A percentile compares a stretch with the other conserved stretches of the same genome.
These are phyloP conservation scores for Pristionchus entomophagus DNA, from an alignment of 2,888 invertebrate species.

Conservation along the genomic window DNA sequence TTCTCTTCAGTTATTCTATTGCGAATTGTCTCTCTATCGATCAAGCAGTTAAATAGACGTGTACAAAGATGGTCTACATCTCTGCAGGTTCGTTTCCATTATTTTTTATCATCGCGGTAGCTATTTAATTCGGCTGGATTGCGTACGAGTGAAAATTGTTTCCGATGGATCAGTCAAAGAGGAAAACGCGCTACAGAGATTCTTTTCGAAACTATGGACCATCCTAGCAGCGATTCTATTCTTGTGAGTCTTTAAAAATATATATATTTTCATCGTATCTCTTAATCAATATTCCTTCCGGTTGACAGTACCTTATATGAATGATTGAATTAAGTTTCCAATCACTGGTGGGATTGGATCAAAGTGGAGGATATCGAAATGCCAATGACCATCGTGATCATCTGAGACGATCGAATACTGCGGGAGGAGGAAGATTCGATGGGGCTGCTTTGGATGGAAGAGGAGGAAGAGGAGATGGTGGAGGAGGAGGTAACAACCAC, in stretches of 20 bases:
- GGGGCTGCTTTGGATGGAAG: conserved; percentile 50
- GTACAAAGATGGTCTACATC: conserved; percentile 44
- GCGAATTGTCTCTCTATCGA: background rate
- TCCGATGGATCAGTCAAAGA: conserved; percentile 56
- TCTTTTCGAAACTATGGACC: conserved; percentile 52
- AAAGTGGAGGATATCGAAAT: conserved; percentile 24
- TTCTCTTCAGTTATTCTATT: conserved; percentile 25
- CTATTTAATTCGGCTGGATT: background rate
- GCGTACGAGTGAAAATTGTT: conserved; percentile 13
- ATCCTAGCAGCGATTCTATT: conserved; percentile 54
- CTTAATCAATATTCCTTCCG: too few relatives aligned
- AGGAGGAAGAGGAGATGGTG: conserved; percentile 50
- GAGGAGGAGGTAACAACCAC: background rate
- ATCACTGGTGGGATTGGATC: conserved; percentile 54
- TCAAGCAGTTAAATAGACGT: background rate
- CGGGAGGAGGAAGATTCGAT: conserved; percentile 45
- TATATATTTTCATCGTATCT: background rate
- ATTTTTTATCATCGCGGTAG: background rate
- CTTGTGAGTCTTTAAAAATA: conserved; percentile 52
- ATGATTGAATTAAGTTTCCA: conserved; percentile 54
- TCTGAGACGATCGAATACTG: conserved; percentile 42
- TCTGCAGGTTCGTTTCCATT: background rate
- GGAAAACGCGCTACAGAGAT: conserved; percentile 51
- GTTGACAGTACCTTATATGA: background rate
- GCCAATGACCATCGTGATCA: conserved; percentile 52